Base-by-base conservation (phyloP, 2,888 invertebrate species). In the Microctonus hyperodae region DNA sequence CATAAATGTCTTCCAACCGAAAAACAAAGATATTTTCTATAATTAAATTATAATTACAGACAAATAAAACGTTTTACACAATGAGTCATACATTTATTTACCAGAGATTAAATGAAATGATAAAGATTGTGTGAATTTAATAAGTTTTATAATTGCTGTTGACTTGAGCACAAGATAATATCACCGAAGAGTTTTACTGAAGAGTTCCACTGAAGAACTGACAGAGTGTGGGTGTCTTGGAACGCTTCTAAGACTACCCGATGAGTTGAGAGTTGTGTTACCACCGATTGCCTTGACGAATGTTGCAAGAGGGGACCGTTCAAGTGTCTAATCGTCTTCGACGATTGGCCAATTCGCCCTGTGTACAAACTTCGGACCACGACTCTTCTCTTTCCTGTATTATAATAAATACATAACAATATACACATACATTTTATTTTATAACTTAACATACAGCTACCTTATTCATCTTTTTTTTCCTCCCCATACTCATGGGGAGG, bases 161-260 rank as follows among this genome's bases (percentile, higher is more conserved):
- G 11, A 28, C 28, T 4, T n/a, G 2, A 53, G 71, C 64, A 74
- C 74, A 71, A 77, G 72, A 73, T 73, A 73, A n/a, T n/a, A n/a
- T n/a, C n/a, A 74, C 72, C 65, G 66, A 69, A 69, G 71, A 73
- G 70, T n/a, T n/a, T n/a, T n/a, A 74, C 72, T 65, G 66, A 69
- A 69, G 71, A 73, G 70, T 70, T 73, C 75, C 72, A 75, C 71
- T 71, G 77, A 78, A 75, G 78, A 78, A 83, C 83, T 83, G 81
- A 77, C 76, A 73, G n/a, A n/a, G 78, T 74, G 78, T 75, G 73
- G 76, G 77, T 75, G 79, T 76, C 73, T 70, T 74, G 71, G 80
- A 78, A 81, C 78, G 69, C 65, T 65, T 63, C n/a, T n/a, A n/a
- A n/a, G 69, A 60, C 66, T 57, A 72, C 75, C 69, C 62, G 64